phyloP scores from a whole-genome alignment of 2,797 vertebrate genomes.

The Centropyge bicolor region DNA sequence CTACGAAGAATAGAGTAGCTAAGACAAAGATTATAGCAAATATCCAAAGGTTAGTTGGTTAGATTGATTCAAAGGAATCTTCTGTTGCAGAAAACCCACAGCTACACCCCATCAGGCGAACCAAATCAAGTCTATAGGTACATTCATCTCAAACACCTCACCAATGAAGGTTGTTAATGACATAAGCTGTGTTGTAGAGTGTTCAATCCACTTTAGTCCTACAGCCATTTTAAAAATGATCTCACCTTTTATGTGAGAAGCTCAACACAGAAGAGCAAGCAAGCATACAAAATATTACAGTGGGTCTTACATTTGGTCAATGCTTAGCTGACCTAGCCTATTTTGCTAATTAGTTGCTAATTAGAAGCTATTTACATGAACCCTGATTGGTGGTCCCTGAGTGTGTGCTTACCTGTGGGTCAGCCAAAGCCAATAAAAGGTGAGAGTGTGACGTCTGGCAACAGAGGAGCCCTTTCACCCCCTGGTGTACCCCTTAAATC shows the following conservation, averaged over 20 bases:
- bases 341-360: background rate
- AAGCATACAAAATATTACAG: background rate
- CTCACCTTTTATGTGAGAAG: background rate
- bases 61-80: conserved; percentile 35
- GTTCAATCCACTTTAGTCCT: background rate
- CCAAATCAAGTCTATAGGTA: background rate
- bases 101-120: background rate
- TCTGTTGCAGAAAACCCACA: conserved; percentile 52
- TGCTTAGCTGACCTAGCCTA: background rate
- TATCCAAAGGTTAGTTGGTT: conserved; percentile 10
- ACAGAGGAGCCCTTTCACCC: conserved; percentile 56
- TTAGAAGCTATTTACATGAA: background rate
- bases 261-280: background rate
- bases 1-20: background rate
- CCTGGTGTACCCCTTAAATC: conserved; percentile 21
- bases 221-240: no score
- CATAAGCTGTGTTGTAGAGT: background rate
- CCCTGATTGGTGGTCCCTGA: background rate
- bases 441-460: conserved; percentile 41
- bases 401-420: conserved; percentile 15
- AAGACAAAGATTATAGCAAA: background rate
- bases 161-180: background rate
- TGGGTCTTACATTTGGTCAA: background rate
- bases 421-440: conserved; percentile 7
- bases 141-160: background rate